Base-by-base conservation (phyloP, 2,797 vertebrate genomes). In the Channa striata region DNA sequence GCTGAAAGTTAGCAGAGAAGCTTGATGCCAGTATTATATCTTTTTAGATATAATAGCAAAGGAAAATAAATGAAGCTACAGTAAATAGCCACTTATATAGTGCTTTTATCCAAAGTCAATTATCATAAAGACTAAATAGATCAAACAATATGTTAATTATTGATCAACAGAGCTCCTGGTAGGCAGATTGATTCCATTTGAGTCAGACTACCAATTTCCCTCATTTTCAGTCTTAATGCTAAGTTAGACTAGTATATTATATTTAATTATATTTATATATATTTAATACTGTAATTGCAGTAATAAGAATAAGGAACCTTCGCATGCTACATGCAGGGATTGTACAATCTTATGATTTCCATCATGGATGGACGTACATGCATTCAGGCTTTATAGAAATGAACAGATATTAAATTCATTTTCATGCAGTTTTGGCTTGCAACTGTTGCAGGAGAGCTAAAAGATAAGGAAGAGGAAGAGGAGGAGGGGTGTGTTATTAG, bases 271-370 rank as follows among this genome's bases (percentile, higher is more conserved):
- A 54, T 62, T 71, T 7, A 70, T 12, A 54, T 58, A 25, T 60
- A n/a, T n/a, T n/a, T n/a, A n/a, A n/a, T n/a, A n/a, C 51, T 33
- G n/a, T 53, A 5, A n/a, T n/a, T n/a, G 4, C 17, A 40, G 20
- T 4, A 37, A 11, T 17, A 36, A 0, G 39, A 76, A 66, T 37
- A 33, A 43, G 57, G 58, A 21, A 67, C 17, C 21, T 78, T 37
- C 16, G 56, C 86, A 87, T 86, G 79, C 82, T 56, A 83, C 93
- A 92, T 93, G 91, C 90, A 83, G 72, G 72, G 63, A 59, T 10
- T 30, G 39, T 19, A 59, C 6, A 58, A 42, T 52, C 51, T 54
- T 14, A 52, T 39, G 16, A 42, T 63, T 56, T 59, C 25, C 49
- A 21, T 48, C 19, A 49, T 72, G 16, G 36, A 74, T 74, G 64